A percentile compares a stretch with the other conserved stretches of the same genome.
Conservation (phyloP, 2,888 invertebrate genomes). For the Shargacucullia verbasci region DNA sequence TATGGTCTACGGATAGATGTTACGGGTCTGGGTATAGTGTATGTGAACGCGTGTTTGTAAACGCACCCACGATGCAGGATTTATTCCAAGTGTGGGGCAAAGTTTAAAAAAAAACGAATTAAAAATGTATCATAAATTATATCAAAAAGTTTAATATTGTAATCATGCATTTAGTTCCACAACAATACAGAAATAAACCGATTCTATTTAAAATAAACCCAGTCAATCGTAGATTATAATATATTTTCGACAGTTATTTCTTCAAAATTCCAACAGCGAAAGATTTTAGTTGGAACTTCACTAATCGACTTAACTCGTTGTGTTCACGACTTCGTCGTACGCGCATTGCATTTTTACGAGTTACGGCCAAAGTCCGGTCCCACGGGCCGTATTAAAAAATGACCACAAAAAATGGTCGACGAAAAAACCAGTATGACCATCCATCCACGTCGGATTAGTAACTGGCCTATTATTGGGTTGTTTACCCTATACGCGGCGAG, state of each 20-base stretch:
- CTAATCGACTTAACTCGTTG: constrained; percentile 55
- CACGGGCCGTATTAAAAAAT: constrained; percentile 69
- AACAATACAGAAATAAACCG: background rate
- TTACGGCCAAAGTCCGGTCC: constrained; percentile 60
- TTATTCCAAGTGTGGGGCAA: too few species aligned
- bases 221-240: constrained; percentile 12
- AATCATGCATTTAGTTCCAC: too few species aligned
- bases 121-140: too few species aligned
- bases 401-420: constrained; percentile 70
- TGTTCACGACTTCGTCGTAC: constrained; percentile 60
- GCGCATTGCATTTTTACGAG: constrained; percentile 74
- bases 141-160: too few species aligned
- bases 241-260: constrained; percentile 39
- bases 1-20: too few species aligned
- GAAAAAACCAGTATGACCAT: constrained; percentile 70
- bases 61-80: too few species aligned
- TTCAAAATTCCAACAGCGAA: constrained; percentile 49
- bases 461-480: constrained; percentile 65
- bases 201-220: constrained; percentile 17
- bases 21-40: too few species aligned
- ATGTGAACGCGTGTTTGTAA: too few species aligned
- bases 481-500: constrained; percentile 64
- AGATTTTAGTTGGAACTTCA: constrained; percentile 50
- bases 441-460: constrained; percentile 70
- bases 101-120: too few species aligned